Evolutionary conservation across 2,113 vertebrate species (phyloP).

Genomic region (Ptilonorhynchus violaceus): DNA sequence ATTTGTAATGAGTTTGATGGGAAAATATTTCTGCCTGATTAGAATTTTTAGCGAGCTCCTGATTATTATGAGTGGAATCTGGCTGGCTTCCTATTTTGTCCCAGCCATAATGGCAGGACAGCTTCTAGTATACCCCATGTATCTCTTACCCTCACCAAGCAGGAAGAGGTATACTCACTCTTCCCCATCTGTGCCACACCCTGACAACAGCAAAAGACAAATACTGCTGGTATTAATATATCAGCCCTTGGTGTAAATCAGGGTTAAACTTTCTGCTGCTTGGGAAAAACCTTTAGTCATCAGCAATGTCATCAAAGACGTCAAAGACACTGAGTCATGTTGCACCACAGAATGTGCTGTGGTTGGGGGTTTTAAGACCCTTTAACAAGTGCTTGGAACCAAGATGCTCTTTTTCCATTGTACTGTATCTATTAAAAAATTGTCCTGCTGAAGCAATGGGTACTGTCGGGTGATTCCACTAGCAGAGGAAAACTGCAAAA

Average conservation of each 20-base stretch:
- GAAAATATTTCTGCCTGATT: slow-evolving; percentile 67
- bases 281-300: background rate
- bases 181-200: background rate
- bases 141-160: background rate
- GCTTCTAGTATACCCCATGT: background rate
- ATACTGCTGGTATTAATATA: background rate
- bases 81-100: background rate
- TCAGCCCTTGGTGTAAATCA: background rate
- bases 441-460: background rate
- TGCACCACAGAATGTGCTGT: background rate
- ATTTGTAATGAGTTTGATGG: slow-evolving; percentile 52
- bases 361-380: background rate
- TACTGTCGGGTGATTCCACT: background rate
- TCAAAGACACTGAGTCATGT: background rate
- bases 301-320: accelerated
- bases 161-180: background rate
- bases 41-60: slow-evolving; percentile 54
- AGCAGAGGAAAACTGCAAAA: background rate
- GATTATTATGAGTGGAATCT: background rate
- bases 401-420: background rate
- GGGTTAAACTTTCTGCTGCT: background rate
- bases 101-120: background rate
- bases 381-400: background rate
- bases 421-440: background rate
- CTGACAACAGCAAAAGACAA: background rate